Base-by-base conservation (phyloP, 2,113 vertebrate genomes). In the Machaerirhynchus nigripectus region DNA sequence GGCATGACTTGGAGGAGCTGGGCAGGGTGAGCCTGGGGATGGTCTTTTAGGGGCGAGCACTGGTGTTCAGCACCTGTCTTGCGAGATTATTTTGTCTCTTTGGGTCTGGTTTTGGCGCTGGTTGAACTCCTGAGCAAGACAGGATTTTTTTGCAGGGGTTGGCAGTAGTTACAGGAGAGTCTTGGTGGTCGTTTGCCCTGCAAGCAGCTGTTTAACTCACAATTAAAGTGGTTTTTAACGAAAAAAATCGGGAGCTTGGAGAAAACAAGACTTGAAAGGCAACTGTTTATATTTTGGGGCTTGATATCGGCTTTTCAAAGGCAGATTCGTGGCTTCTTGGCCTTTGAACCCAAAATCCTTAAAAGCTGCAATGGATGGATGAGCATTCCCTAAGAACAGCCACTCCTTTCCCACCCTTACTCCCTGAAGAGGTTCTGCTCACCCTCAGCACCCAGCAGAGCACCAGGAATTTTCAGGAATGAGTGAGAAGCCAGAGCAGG, bases 401-500 rank as follows among this genome's bases (percentile, higher is more conserved):
- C 86, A 20, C 39, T 81, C 55, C n/a, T 88, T 70, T 42, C 87
- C 84, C 56, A 19, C 5, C 47, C 13, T 91, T 30, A 67, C 80
- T 86, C 92, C 75, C 83, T 70, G 79, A 67, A 81, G 89, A 94
- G 86, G 46, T 40, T 83, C 67, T 40, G 3, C 74, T 93, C 55
- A 7, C 74, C 67, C 60, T 12, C 55, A 81, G 44, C 73, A 35
- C 59, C 35, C 75, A 74, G 91, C 89, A 84, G 35, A 95, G 73
- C 73, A 77, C 52, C 86, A 47, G n/a, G 83, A 84, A 89, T 94
- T 78, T 68, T 84, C 89, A 77, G 86, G 94, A 93, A 84, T 55
- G 91, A 89, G 80, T 46, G 91, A 86, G 31, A 71, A 93, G 75
- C 59, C 64, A 11, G 79, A 63, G 86, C 89, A 33, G 15, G 64